A percentile compares a stretch with the other conserved stretches of the same genome.
phyloP scores from a whole-genome alignment of 2,888 invertebrate genomes.

The Patella caerulea region DNA sequence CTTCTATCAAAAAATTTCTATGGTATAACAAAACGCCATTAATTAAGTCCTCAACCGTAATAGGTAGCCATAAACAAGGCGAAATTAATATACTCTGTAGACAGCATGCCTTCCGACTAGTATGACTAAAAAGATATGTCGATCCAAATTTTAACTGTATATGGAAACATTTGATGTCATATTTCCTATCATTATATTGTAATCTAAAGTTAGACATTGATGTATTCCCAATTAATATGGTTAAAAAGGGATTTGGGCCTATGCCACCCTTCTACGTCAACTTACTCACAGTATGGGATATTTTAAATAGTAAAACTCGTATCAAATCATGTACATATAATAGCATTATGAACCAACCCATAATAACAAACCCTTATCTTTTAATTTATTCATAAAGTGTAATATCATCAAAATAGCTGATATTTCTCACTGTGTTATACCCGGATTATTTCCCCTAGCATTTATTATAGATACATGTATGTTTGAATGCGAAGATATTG shows the following conservation, averaged over 20 bases:
- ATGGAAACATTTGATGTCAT: neutral
- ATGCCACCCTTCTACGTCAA: neutral
- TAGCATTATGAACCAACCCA: neutral
- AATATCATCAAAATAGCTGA: neutral
- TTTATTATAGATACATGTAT: neutral
- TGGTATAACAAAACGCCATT: neutral
- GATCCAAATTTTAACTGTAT: neutral
- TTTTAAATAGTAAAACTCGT: neutral
- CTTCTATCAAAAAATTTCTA: neutral
- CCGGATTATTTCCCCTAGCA: neutral
- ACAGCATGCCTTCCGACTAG: neutral
- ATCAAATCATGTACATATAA: neutral
- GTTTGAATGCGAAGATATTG: neutral
- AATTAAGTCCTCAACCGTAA: neutral
- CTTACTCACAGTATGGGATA: neutral
- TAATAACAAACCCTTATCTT: neutral
- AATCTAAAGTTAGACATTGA: neutral
- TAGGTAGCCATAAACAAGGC: neutral
- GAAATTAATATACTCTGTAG: neutral
- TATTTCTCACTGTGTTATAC: neutral
- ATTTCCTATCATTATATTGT: neutral
- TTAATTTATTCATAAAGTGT: neutral
- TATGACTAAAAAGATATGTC: neutral
- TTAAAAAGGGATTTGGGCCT: neutral
- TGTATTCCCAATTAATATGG: neutral